Evolutionary conservation across 2,888 invertebrate species (phyloP), one percentile per base, ranked within the genome.

Genomic region (Ceriagrion tenellum): DNA sequence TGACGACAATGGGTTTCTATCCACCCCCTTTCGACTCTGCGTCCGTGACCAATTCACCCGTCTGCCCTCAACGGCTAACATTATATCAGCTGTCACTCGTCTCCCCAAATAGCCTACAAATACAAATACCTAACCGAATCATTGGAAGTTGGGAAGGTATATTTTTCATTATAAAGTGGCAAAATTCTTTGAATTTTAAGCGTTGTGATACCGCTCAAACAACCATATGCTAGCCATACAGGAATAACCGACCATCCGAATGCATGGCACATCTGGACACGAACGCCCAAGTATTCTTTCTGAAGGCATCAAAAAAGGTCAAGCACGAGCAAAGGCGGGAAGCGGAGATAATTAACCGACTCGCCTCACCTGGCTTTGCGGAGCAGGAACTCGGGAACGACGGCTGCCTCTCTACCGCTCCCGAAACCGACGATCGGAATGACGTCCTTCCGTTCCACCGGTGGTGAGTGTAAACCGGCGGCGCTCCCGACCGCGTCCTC

Each of bases 351-450:
- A 81, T 81, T 81, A 81, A 35, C 35, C 81, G 35, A 81, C 81
- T 81, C 35, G 81, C 81, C 81, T 81, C 81, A 81, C 81, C 81
- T 81, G 81, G 81, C 81, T 81, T 35, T 18, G 69, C 26, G 8
- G 69, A 69, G 69, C 69, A n/a, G 69, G 69, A 81, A 30, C 74
- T 35, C 74, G 74, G 74, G 26, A 16, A 81, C 30, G 81, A 13
- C 81, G 81, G 81, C 81, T 81, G 81, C 81, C 12, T 16, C 12
- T 16, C 59, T 20, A 16, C 59, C 13, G 59, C 59, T 59, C 12
- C 59, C 47, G 47, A 47, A 47, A n/a, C 69, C 69, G 69, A 26
- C 69, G 69, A 69, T 23, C n/a, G 35, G 81, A 81, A 30, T 16
- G 35, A 35, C 81, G 81, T 30, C 81, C 81, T 81, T 81, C 69